Evolutionary conservation across 1,140 invertebrate species (phyloP).

Genomic region (Chrysoperla carnea): DNA sequence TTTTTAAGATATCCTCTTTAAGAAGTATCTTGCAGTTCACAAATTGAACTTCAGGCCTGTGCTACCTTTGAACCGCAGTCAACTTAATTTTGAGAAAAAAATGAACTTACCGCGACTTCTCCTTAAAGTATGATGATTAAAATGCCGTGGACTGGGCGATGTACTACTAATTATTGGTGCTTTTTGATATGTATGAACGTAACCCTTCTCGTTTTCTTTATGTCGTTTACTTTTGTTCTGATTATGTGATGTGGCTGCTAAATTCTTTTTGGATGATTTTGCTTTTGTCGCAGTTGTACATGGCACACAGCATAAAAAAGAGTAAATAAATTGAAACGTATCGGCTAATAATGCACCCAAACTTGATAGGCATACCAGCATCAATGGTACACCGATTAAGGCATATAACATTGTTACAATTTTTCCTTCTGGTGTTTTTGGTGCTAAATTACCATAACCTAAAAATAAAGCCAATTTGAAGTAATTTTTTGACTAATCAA

Average conservation of each 20-base stretch:
- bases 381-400: slow-evolving; percentile 64
- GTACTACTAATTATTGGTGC: neutral
- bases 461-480: slow-evolving; percentile 9
- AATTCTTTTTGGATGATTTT: slow-evolving; percentile 7
- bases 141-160: neutral
- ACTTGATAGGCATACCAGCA: slow-evolving; percentile 72
- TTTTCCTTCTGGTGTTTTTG: slow-evolving; percentile 58
- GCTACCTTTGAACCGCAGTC: too few relatives aligned
- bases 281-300: slow-evolving; percentile 15
- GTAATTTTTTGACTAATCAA: neutral
- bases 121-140: neutral
- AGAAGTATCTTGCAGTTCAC: too few relatives aligned
- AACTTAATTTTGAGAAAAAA: neutral
- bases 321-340: slow-evolving; percentile 50
- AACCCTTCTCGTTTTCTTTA: neutral
- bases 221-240: too few relatives aligned
- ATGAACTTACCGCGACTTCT: neutral
- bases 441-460: slow-evolving; percentile 67
- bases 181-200: neutral
- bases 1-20: too few relatives aligned
- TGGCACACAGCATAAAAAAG: slow-evolving; percentile 32
- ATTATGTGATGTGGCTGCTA: slow-evolving; percentile 17
- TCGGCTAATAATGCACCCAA: slow-evolving; percentile 64
- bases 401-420: slow-evolving; percentile 78
- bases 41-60: too few relatives aligned